These are phyloP conservation scores for Tetrao urogallus DNA, from an alignment of 2,113 vertebrate species.

Conservation along the genomic window DNA sequence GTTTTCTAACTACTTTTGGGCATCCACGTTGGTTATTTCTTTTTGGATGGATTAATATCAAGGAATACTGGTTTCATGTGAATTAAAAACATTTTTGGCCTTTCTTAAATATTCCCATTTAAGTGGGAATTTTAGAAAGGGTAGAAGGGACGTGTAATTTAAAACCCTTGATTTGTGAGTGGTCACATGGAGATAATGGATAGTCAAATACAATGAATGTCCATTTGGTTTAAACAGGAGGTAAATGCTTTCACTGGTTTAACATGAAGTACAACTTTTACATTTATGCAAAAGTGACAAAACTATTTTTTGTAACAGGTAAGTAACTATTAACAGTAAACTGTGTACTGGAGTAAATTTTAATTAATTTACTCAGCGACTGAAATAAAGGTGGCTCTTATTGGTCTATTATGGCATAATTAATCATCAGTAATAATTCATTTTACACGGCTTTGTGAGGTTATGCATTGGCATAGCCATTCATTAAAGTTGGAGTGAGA, in stretches of 20 bases:
- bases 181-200: background rate
- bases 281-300: background rate
- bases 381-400: constrained; percentile 44
- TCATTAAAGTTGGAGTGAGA: constrained; percentile 55
- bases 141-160: background rate
- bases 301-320: background rate
- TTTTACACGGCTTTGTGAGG: constrained; percentile 33
- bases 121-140: background rate
- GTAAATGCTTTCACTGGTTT: background rate
- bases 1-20: background rate
- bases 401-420: constrained; percentile 50
- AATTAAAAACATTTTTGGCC: background rate
- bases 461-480: constrained; percentile 39
- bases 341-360: constrained; percentile 41
- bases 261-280: background rate
- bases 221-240: background rate
- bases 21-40: background rate
- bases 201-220: background rate
- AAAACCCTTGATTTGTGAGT: constrained; percentile 22
- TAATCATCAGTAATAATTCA: constrained; percentile 61
- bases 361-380: constrained; percentile 44
- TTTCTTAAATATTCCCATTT: background rate
- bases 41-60: background rate
- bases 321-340: background rate
- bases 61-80: background rate